Base-by-base conservation (phyloP, 2,888 invertebrate genomes). In the Troglohyphantes excavatus region DNA sequence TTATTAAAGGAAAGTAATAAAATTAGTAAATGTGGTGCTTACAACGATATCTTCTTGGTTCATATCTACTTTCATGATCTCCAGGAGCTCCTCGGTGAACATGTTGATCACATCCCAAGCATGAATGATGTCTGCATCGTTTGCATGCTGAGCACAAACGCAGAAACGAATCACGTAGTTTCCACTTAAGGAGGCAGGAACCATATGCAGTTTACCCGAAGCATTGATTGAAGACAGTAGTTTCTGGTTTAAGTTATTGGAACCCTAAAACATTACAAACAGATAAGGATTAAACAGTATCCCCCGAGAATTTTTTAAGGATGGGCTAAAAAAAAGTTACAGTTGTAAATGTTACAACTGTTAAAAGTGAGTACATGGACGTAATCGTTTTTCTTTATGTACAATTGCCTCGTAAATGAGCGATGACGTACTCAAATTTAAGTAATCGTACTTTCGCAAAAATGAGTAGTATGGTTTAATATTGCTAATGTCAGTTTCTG, bases 131-230 rank as follows among this genome's bases (percentile, higher is more conserved):
- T 97, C 96, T 65, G 95, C 96, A 70, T 97, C 96, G 0, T 95
- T 96, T 9, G 98, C 97, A 93, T 97, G 96, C 93, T 98, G 97
- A 2, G 98, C 96, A 65, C 98, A 97, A 0, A 98, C 97, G 93
- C 98, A 98, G 94, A 99, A 99, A 85, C 98, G 95, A 92, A 98
- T 98, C 75, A 98, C 97, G 93, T 96, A 98, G 92, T 96, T 96
- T 73, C 98, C 98, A 93, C 97, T 96, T 23, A 98, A 96, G 67
- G 95, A 96, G 0, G 98, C 97, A 0, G 98, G 98, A 13, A 98
- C 98, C 98, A 99, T 99, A 93, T 99, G 99, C 90, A 99, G 94
- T 93, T 97, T 97, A 17, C 98, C 99, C 3, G 98, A 98, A 90
- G 97, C 98, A 93, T 99, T 99, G 92, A 99, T 97, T 91, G 96